phyloP scores from a whole-genome alignment of 2,888 invertebrate species.

The Polietes domitor region DNA sequence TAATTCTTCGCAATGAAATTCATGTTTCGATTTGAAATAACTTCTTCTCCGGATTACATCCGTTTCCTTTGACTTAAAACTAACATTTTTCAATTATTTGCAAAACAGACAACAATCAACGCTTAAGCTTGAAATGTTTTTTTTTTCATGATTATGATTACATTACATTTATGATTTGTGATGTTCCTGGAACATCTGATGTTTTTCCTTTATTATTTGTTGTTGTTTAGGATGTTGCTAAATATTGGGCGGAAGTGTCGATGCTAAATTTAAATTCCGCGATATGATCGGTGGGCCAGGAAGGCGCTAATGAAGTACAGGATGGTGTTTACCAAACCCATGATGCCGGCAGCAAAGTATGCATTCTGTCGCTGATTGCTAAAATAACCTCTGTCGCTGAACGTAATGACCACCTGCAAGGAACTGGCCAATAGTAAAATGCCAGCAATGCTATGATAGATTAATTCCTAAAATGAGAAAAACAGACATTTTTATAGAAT shows the following conservation, averaged over 20 bases:
- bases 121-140: slow-evolving; percentile 12
- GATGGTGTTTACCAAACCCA: slow-evolving; percentile 87
- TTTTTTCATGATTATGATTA: too few relatives aligned
- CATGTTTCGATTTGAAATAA: neutral
- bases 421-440: slow-evolving; percentile 88
- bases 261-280: slow-evolving; percentile 84
- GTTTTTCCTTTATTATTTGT: neutral
- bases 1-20: slow-evolving; percentile 6
- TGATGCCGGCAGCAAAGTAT: slow-evolving; percentile 87
- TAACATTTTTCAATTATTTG: neutral
- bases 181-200: neutral
- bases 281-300: slow-evolving; percentile 89
- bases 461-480: slow-evolving; percentile 85
- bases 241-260: neutral
- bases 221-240: slow-evolving; percentile 3
- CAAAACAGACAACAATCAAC: slow-evolving; percentile 11
- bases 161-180: too few relatives aligned
- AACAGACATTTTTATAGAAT: neutral
- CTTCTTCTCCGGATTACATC: neutral
- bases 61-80: neutral
- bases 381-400: slow-evolving; percentile 83
- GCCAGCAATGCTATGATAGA: slow-evolving; percentile 90
- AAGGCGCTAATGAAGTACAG: slow-evolving; percentile 90
- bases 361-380: slow-evolving; percentile 83
- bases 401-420: slow-evolving; percentile 85